A percentile compares a stretch with the other conserved stretches of the same genome.
These are phyloP conservation scores for Cyprinodon brontotheroides DNA, from an alignment of 2,113 vertebrate species.

Conservation along the genomic window DNA sequence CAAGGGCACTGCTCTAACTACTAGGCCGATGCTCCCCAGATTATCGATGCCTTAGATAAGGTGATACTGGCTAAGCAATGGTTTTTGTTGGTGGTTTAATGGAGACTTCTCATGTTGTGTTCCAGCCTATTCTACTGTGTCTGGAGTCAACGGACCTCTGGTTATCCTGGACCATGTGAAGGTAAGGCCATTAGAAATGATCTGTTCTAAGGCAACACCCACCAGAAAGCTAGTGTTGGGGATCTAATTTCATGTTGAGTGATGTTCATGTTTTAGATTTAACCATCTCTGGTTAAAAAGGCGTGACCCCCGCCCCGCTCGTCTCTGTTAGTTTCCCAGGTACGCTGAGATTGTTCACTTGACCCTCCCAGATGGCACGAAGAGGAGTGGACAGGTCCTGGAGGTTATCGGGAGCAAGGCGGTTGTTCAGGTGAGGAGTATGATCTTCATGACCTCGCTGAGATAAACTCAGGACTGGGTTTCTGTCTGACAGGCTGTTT, in stretches of 20 bases:
- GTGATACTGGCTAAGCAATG: too few relatives aligned
- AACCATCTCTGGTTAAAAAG: not conserved
- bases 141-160: constrained; percentile 84
- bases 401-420: constrained; percentile 84
- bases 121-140: constrained; percentile 84
- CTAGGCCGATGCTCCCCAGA: too few relatives aligned
- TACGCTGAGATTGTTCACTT: constrained; percentile 87
- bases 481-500: not conserved
- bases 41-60: too few relatives aligned
- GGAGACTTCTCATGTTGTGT: constrained; percentile 2
- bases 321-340: constrained; percentile 75
- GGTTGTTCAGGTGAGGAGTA: constrained; percentile 79
- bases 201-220: too few relatives aligned
- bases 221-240: too few relatives aligned
- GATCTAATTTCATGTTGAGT: not conserved
- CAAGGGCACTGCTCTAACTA: too few relatives aligned
- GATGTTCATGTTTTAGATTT: not conserved
- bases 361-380: constrained; percentile 83
- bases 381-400: constrained; percentile 83
- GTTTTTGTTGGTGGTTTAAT: too few relatives aligned
- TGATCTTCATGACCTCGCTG: not conserved
- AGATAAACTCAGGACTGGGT: not conserved
- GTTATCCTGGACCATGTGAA: constrained; percentile 86
- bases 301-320: not conserved
- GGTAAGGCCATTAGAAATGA: constrained; percentile 62